phyloP scores from a whole-genome alignment of 2,113 vertebrate genomes.

The Isichthys henryi region DNA sequence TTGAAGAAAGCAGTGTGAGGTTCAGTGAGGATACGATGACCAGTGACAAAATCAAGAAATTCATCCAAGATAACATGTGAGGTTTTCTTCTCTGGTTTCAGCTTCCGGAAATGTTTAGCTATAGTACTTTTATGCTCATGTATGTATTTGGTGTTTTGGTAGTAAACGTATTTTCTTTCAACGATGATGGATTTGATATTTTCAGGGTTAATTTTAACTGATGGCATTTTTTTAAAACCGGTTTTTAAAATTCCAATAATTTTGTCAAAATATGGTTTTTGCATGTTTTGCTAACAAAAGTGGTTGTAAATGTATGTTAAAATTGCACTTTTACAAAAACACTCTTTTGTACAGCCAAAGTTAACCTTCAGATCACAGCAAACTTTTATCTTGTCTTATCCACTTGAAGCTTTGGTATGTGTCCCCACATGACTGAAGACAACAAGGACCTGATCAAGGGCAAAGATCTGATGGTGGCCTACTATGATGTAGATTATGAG shows the following conservation, averaged over 20 bases:
- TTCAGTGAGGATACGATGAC: slow-evolving; percentile 76
- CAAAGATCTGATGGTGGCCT: slow-evolving; percentile 86
- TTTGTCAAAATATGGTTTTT: not conserved
- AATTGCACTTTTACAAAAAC: not conserved
- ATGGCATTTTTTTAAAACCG: not conserved
- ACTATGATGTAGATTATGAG: slow-evolving; percentile 91
- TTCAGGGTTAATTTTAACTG: not conserved
- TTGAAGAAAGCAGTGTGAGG: slow-evolving; percentile 74
- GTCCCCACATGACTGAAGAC: slow-evolving; percentile 92
- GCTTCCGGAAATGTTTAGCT: not conserved
- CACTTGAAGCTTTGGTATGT: slow-evolving; percentile 78
- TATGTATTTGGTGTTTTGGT: not conserved
- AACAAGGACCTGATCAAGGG: slow-evolving; percentile 89
- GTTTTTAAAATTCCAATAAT: not conserved
- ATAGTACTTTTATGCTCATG: not conserved
- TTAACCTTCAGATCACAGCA: not conserved
- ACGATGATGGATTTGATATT: not conserved
- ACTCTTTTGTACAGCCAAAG: not conserved
- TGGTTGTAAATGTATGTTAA: not conserved
- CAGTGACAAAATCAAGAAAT: slow-evolving; percentile 81
- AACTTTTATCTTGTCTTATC: not conserved
- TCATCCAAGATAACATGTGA: slow-evolving; percentile 93
- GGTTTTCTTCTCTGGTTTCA: slow-evolving; percentile 36
- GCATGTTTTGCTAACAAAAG: not conserved
- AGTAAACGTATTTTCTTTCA: not conserved